These are phyloP conservation scores for Myiothlypis coronata DNA, from an alignment of 2,797 vertebrate genomes.

Conservation along the genomic window DNA sequence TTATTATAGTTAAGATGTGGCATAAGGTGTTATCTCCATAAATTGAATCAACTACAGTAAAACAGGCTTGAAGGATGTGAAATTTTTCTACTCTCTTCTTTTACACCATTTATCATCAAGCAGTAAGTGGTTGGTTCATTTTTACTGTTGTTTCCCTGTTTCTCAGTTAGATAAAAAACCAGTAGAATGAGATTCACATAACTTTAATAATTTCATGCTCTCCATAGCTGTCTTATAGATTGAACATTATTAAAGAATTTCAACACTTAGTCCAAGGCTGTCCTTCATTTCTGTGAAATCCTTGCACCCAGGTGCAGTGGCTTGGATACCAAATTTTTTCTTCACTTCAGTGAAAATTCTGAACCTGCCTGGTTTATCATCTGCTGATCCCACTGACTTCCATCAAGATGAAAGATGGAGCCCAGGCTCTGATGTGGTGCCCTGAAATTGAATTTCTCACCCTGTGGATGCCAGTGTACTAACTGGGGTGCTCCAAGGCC, in stretches of 20 bases:
- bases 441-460: neutral
- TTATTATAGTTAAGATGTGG: neutral
- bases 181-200: neutral
- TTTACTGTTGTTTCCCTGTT: neutral
- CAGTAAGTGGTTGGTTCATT: neutral
- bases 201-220: neutral
- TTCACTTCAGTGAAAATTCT: neutral
- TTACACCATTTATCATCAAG: neutral
- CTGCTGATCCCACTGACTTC: neutral
- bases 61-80: neutral
- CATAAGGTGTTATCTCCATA: neutral
- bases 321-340: neutral
- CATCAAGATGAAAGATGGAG: neutral
- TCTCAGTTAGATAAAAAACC: neutral
- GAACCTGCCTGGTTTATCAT: neutral
- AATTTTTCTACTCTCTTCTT: neutral
- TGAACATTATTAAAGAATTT: neutral
- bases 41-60: neutral
- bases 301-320: neutral
- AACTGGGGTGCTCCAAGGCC: neutral
- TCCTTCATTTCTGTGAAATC: neutral
- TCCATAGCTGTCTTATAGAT: neutral
- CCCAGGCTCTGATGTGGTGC: neutral
- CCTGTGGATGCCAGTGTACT: neutral
- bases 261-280: neutral